Percentiles rank a stretch among this genome's conserved stretches.
These are phyloP conservation scores for Smittia aterrima DNA, from an alignment of 2,888 invertebrate genomes.

Conservation along the genomic window DNA sequence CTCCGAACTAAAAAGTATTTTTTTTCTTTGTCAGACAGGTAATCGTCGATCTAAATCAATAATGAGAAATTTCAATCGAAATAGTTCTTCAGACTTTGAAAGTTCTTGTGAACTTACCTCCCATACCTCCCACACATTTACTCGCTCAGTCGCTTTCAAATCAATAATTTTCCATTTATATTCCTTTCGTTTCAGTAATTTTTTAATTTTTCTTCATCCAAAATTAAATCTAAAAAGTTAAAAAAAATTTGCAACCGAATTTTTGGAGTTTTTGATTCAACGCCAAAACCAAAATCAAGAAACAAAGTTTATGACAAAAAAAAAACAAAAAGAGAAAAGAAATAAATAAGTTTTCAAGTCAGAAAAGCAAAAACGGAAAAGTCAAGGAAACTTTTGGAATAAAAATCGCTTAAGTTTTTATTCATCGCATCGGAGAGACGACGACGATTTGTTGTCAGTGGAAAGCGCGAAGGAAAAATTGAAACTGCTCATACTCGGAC, in stretches of 20 bases:
- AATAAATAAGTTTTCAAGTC: constrained; percentile 15
- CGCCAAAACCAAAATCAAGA: neutral
- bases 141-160: neutral
- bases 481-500: neutral
- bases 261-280: constrained; percentile 38
- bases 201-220: constrained; percentile 42
- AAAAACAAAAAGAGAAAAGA: neutral
- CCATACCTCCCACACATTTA: too few relatives aligned
- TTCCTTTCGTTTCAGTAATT: constrained; percentile 39
- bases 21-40: too few relatives aligned
- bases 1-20: too few relatives aligned
- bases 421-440: neutral
- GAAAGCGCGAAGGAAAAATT: neutral
- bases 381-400: constrained; percentile 20
- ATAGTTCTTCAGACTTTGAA: too few relatives aligned
- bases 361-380: neutral
- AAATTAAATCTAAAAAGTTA: constrained; percentile 40
- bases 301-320: constrained; percentile 12
- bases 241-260: constrained; percentile 36
- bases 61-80: too few relatives aligned
- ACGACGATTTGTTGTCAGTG: neutral
- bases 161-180: neutral
- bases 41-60: too few relatives aligned
- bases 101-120: too few relatives aligned
- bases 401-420: constrained; percentile 28